Percentiles rank a stretch among this genome's conserved stretches.
Evolutionary conservation across 2,888 invertebrate species (phyloP).

Genomic region (Nomada fucata): DNA sequence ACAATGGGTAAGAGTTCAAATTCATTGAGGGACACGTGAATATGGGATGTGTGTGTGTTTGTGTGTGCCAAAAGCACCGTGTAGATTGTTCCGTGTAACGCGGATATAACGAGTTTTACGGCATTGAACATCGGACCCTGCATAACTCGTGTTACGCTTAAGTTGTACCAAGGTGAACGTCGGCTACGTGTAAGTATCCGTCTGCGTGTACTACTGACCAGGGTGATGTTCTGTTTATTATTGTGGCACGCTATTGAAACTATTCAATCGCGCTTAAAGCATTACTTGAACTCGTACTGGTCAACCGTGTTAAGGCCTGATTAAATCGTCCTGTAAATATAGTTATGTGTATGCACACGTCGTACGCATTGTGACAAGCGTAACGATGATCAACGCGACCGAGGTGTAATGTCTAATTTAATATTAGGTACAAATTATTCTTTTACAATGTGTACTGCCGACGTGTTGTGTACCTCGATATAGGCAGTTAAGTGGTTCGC

Average conservation of each 20-base stretch:
- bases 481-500: too few species aligned
- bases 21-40: not conserved
- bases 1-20: not conserved
- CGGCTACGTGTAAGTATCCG: not conserved
- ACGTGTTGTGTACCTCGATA: not conserved
- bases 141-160: slow-evolving; percentile 54
- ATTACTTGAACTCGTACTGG: slow-evolving; percentile 2
- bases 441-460: too few species aligned
- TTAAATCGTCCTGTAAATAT: slow-evolving; percentile 13
- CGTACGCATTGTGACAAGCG: too few species aligned
- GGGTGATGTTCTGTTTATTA: too few species aligned
- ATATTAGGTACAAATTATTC: too few species aligned
- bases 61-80: not conserved
- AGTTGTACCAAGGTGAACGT: slow-evolving; percentile 56
- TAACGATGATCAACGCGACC: not conserved
- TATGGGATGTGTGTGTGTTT: not conserved
- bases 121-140: slow-evolving; percentile 72
- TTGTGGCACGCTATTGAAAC: slow-evolving; percentile 6
- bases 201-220: not conserved
- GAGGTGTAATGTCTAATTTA: not conserved
- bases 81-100: not conserved
- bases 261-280: not conserved
- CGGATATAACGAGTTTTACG: slow-evolving; percentile 57
- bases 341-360: not conserved
- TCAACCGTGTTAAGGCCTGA: not conserved